These are phyloP conservation scores for Ochropleura leucogaster DNA, from an alignment of 2,888 invertebrate genomes.

Conservation along the genomic window DNA sequence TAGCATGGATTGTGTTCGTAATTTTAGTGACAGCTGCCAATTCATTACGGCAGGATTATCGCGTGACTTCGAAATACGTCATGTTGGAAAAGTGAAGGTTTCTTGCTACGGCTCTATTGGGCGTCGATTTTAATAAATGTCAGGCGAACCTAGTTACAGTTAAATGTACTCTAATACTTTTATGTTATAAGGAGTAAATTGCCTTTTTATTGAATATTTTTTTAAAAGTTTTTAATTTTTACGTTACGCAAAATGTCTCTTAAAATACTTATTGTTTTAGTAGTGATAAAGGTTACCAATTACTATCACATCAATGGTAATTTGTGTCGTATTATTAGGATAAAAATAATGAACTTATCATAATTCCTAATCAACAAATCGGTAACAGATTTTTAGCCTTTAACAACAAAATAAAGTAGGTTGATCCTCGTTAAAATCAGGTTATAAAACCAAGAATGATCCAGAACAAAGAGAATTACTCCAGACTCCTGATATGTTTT, in stretches of 20 bases:
- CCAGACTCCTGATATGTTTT: slow-evolving; percentile 38
- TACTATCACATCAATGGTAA: not conserved
- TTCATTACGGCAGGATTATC: slow-evolving; percentile 66
- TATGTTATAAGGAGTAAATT: slow-evolving; percentile 6
- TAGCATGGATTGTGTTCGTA: slow-evolving; percentile 63
- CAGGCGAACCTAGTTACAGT: slow-evolving; percentile 33
- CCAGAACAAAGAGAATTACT: slow-evolving; percentile 38
- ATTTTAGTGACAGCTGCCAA: slow-evolving; percentile 69
- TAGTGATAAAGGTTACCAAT: not conserved
- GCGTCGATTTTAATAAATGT: slow-evolving; percentile 57
- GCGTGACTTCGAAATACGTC: slow-evolving; percentile 66
- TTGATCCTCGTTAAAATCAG: slow-evolving; percentile 4
- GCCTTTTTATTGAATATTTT: not conserved
- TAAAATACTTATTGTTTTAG: not conserved
- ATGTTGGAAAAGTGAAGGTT: slow-evolving; percentile 55
- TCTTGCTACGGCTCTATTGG: slow-evolving; percentile 41
- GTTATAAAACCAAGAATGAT: slow-evolving; percentile 13
- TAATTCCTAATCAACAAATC: slow-evolving; percentile 5
- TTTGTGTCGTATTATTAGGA: not conserved
- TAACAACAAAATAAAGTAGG: not conserved
- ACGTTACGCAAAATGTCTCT: not conserved
- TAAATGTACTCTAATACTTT: slow-evolving; percentile 31
- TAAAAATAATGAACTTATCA: not conserved
- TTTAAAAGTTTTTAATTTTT: not conserved
- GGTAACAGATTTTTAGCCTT: too few species aligned